Evolutionary conservation across 2,888 invertebrate species (phyloP), one percentile per base, ranked within the genome.

Genomic region (Pammene fasciana): DNA sequence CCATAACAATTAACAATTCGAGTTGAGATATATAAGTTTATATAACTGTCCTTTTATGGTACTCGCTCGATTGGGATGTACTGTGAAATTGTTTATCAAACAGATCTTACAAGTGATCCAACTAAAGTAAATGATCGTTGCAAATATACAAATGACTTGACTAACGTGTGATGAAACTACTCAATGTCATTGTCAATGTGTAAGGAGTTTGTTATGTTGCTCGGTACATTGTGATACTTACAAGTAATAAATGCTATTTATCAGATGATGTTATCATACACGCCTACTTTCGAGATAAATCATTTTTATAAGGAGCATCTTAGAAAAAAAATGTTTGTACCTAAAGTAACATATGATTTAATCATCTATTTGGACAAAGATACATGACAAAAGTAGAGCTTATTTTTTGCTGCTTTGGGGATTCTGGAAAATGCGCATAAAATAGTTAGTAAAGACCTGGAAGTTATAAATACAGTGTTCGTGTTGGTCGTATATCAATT

Each of bases 131-230:
- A 61, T 50, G 38, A 61, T 48, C 18, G 36, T 26, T 34, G 56
- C 8, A 7, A 64, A 45, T 16, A 61, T 61, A 67, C 50, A 43
- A 41, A 16, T 57, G 50, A 68, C 68, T 68, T n/a, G n/a, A n/a
- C n/a, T n/a, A 62, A 64, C 43, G 41, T 16, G 55, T 68, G 62
- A 68, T 56, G 68, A 68, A 56, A 62, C 48, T 50, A 54, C 26
- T 62, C 34, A 64, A 68, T n/a, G n/a, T n/a, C n/a, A n/a, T n/a
- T 64, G 68, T 68, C 68, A 64, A 64, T 64, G 56, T 52, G 41
- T 43, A 62, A 62, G 55, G 56, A 41, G 45, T 38, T 48, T 43
- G 41, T 62, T 41, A 50, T 41, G 34, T 59, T 3, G 16, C 5
- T 26, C 34, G 26, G 9, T 14, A 36, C n/a, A 11, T 45, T 38